Evolutionary conservation across 2,113 vertebrate species (phyloP), one percentile per base, ranked within the genome.

Genomic region (Zingel zingel): DNA sequence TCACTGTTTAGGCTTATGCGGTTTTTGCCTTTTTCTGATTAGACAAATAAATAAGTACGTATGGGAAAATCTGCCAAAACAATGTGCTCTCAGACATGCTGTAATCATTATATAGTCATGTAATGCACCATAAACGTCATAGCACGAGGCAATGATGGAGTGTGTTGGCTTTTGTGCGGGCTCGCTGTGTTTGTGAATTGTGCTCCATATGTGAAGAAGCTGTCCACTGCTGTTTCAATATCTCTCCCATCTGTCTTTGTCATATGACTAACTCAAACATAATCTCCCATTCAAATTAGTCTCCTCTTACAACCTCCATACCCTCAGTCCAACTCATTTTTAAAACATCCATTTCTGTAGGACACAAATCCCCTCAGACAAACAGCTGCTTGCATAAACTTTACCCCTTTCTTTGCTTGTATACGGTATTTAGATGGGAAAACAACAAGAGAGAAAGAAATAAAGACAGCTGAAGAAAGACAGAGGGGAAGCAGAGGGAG

Each of bases 41-140:
- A 68, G 77, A 90, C 86, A 93, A 94, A 95, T 90, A 92, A 91
- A 93, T 87, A 89, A 57, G 81, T 56, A 83, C 25, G 48, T 76
- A 81, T 83, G 88, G 82, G 86, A 83, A 85, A 87, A 89, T 62
- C 79, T 79, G 83, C 74, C 88, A 70, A 86, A 91, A 87, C 81
- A 92, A 86, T 79, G 68, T 82, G 45, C 74, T 15, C 54, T 70
- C 43, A 53, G 79, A 87, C 91, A 93, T 90, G 86, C 83, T 93
- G 91, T 82, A 90, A 76, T 89, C 92, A 92, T 92, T 92, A 94
- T 85, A 67, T 59, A 83, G 87, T 90, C 86, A 59, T 94, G 89
- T 93, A 92, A 89, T 76, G 91, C 85, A 90, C 83, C 83, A 80
- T 90, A 89, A 93, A 93, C 75, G 79, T 89, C 83, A 80, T 63